Conservation (phyloP, 2,888 invertebrate genomes). For the Chaitophorus viminalis region DNA sequence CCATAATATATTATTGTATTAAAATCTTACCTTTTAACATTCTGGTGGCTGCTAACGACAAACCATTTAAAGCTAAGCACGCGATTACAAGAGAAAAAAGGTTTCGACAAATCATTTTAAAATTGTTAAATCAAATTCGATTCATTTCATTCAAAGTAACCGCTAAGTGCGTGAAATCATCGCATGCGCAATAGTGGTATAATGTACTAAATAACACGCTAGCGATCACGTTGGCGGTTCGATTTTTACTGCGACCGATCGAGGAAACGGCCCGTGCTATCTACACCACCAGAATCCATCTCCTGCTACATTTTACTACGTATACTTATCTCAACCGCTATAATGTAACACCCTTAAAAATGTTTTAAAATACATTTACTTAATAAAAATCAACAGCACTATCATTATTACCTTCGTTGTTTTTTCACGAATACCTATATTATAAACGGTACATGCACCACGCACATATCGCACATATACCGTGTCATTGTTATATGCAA, state of each 20-base stretch:
- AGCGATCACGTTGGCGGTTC: slow-evolving; percentile 37
- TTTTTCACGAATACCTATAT: too few species aligned
- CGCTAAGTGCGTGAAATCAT: slow-evolving; percentile 21
- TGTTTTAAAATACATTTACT: not conserved
- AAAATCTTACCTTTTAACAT: slow-evolving; percentile 36
- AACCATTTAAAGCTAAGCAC: not conserved
- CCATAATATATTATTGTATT: not conserved
- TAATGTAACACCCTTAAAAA: not conserved
- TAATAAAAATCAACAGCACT: not conserved
- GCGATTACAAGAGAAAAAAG: not conserved
- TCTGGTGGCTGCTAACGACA: slow-evolving; percentile 25
- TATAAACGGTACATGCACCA: too few species aligned
- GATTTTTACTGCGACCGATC: slow-evolving; percentile 55
- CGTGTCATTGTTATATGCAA: too few species aligned
- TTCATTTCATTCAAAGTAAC: not conserved
- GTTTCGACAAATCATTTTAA: slow-evolving; percentile 29
- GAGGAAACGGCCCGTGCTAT: slow-evolving; percentile 3
- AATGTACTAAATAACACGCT: slow-evolving; percentile 13
- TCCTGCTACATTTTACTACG: not conserved
- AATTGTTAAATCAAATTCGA: not conserved
- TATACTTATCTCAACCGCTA: not conserved
- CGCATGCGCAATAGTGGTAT: not conserved
- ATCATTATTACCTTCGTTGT: too few species aligned
- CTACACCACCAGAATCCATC: slow-evolving; percentile 28
- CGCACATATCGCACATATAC: too few species aligned